These are phyloP conservation scores for Haliaeetus leucogaster DNA, from an alignment of 2,113 vertebrate species.

Conservation along the genomic window DNA sequence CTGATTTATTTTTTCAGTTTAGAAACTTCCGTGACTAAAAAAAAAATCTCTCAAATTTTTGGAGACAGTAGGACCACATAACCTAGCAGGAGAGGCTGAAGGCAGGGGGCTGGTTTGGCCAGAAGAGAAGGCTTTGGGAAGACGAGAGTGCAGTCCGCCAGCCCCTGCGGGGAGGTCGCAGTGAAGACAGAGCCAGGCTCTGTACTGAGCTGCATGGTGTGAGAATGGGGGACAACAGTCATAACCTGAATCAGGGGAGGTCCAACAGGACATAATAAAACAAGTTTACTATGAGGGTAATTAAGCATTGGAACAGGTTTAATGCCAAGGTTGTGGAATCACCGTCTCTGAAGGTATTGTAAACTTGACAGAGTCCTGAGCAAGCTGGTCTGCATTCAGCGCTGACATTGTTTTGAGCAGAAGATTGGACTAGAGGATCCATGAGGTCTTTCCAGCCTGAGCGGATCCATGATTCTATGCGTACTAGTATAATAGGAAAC, in stretches of 20 bases:
- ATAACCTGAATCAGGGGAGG: fast-evolving
- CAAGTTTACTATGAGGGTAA: background rate
- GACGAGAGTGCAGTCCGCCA: background rate
- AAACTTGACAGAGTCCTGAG: background rate
- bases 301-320: background rate
- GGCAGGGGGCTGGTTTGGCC: background rate
- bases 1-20: background rate
- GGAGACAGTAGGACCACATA: background rate
- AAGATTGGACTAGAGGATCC: background rate
- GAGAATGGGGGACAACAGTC: background rate
- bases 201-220: background rate
- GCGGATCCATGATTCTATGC: fast-evolving
- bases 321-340: background rate
- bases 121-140: background rate
- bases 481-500: background rate
- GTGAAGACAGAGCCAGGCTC: fast-evolving
- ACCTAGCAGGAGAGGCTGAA: background rate
- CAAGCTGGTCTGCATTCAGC: background rate
- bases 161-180: fast-evolving
- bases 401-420: background rate
- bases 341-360: background rate
- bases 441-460: background rate
- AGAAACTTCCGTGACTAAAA: background rate
- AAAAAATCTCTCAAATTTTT: background rate
- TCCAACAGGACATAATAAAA: background rate